Base-by-base conservation (phyloP, 2,113 vertebrate species). In the Oceanites oceanicus region DNA sequence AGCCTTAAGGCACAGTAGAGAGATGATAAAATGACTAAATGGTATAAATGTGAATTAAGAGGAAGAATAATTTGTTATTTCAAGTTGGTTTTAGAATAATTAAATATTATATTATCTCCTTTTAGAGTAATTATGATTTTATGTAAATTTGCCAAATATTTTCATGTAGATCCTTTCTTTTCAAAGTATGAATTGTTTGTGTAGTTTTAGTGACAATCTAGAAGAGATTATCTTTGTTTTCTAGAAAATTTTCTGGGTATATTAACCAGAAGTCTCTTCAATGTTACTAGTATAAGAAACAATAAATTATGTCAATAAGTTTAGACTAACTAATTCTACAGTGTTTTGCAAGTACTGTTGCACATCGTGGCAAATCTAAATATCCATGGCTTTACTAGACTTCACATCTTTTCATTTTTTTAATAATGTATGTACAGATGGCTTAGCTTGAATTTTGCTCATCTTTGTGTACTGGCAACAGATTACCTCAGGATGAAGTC, bases 51-150 rank as follows among this genome's bases (percentile, higher is more conserved):
- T 90, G 75, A 84, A 50, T 76, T 84, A 92, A 85, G 44, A 85
- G n/a, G 49, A 88, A 94, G 11, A 76, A 66, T 61, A 79, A 82
- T 78, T 86, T 66, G 63, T 92, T 94, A 92, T 88, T 95, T 95
- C 29, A 75, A 30, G 49, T 76, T 70, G 42, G 19, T 36, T 91
- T 85, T 71, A 71, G 79, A 62, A 88, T 93, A 90, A 84, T 84
- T 81, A 93, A 97, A 86, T 73, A 91, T 94, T 92, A 88, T 80
- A 95, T 68, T 87, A 66, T 34, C 13, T n/a, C 4, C 38, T 80
- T 34, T 78, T 95, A 80, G 81, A 97, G 75, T 93, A 96, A 94
- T 94, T 91, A 93, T 88, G 29, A 61, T 77, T 70, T 95, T 74
- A 88, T 77, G 72, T 34, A 72, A 52, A 61, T 74, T 74, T 81